A percentile compares a stretch with the other conserved stretches of the same genome.
These are phyloP conservation scores for Agrotis clavis DNA, from an alignment of 2,888 invertebrate genomes.

Conservation along the genomic window DNA sequence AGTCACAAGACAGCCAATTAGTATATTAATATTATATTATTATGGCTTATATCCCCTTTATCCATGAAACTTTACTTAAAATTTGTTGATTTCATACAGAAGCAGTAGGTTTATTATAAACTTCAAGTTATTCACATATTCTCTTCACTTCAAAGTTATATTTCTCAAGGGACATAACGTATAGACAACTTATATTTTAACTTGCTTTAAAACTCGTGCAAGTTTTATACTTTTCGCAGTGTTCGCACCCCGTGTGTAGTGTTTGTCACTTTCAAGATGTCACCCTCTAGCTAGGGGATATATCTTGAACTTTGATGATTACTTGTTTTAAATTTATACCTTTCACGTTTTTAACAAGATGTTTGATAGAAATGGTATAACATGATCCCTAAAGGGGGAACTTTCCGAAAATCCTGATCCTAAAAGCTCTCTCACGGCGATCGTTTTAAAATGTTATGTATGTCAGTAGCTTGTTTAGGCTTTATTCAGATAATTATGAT, in stretches of 20 bases:
- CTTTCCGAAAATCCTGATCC: neutral
- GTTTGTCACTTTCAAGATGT: conserved; percentile 3
- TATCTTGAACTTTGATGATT: conserved; percentile 23
- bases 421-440: too few relatives aligned
- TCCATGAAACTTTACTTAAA: neutral
- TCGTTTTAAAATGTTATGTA: neutral
- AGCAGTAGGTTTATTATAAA: conserved; percentile 11
- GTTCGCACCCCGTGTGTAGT: conserved; percentile 22
- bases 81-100: conserved; percentile 5
- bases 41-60: neutral
- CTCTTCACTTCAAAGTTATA: conserved; percentile 33
- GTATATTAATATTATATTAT: too few relatives aligned
- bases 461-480: neutral
- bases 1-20: too few relatives aligned
- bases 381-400: neutral
- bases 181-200: conserved; percentile 41
- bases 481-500: neutral
- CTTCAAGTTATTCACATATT: conserved; percentile 41
- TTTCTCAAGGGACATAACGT: conserved; percentile 34
- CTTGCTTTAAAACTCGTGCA: conserved; percentile 25
- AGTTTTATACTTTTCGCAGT: conserved; percentile 27
- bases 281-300: conserved; percentile 6
- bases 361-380: too few relatives aligned
- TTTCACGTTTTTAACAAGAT: conserved; percentile 10
- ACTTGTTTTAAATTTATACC: conserved; percentile 27